Evolutionary conservation across 2,113 vertebrate species (phyloP), one percentile per base, ranked within the genome.

Genomic region (Megaptera novaeangliae): DNA sequence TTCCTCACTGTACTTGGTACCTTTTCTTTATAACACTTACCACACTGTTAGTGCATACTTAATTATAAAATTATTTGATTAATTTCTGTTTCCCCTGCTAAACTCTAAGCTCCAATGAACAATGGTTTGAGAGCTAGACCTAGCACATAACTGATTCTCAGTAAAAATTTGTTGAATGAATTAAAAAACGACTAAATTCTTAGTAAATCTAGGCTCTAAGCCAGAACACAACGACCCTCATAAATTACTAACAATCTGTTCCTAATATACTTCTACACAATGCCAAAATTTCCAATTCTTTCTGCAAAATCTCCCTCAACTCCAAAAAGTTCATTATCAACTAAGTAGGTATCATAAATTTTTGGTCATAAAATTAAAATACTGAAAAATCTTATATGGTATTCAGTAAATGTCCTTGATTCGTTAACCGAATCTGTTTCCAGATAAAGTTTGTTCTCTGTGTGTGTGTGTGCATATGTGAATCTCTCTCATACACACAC

Each of bases 221-320:
- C 4, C 21, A 81, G 34, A 81, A 92, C 31, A 92, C n/a, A 80
- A 78, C 78, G 55, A 59, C 44, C 6, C 46, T 83, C 3, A 17
- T 57, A 85, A 49, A 85, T 91, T 77, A 23, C 4, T 57, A 77
- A 84, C 6, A 84, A 14, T 72, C 64, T 88, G 9, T 85, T 57
- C 41, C 61, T 41, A 78, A 95, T 69, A 46, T 27, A 77, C 13
- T 77, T 88, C 36, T 31, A 44, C 10, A 88, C 57, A 82, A 92
- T 31, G 39, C 7, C 55, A 31, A 31, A 81, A 64, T 82, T 66
- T 36, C 66, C 4, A 88, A 71, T 59, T 68, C 3, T 46, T 77
- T 66, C 83, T 64, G 34, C 39, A 81, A 92, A 95, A 92, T 95
- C n/a, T 87, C n/a, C 31, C 39, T 81, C 55, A 95, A 64, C 27